Conservation (phyloP, 2,888 invertebrate genomes). For the Pyrgus malvae region DNA sequence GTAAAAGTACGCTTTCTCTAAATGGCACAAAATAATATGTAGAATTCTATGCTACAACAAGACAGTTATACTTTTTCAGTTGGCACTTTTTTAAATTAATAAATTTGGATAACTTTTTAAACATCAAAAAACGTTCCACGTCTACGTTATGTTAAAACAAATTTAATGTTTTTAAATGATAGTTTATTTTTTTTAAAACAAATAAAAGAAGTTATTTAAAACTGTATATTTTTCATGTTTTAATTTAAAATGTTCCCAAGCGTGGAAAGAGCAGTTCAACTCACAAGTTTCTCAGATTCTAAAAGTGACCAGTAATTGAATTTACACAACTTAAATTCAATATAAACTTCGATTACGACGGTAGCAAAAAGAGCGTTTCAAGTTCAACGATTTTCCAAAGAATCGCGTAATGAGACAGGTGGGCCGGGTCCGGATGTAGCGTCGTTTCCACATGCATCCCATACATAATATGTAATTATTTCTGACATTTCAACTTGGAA, state of each 20-base stretch:
- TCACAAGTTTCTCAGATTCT: neutral
- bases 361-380: neutral
- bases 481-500: constrained; percentile 18
- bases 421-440: constrained; percentile 7
- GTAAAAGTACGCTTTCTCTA: constrained; percentile 24
- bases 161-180: no score
- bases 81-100: no score
- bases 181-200: no score
- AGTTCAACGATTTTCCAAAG: constrained; percentile 10
- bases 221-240: no score
- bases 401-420: constrained; percentile 20
- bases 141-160: no score
- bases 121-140: no score
- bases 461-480: constrained; percentile 15
- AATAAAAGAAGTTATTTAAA: no score
- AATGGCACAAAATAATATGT: constrained; percentile 9
- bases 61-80: no score
- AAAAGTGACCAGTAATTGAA: neutral
- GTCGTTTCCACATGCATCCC: constrained; percentile 5
- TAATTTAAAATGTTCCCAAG: no score
- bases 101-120: no score
- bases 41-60: neutral
- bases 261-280: no score
- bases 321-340: constrained; percentile 4
- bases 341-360: neutral